A percentile compares a stretch with the other conserved stretches of the same genome.
These are phyloP conservation scores for Caracal caracal DNA, from an alignment of 2,113 vertebrate genomes.

Conservation along the genomic window DNA sequence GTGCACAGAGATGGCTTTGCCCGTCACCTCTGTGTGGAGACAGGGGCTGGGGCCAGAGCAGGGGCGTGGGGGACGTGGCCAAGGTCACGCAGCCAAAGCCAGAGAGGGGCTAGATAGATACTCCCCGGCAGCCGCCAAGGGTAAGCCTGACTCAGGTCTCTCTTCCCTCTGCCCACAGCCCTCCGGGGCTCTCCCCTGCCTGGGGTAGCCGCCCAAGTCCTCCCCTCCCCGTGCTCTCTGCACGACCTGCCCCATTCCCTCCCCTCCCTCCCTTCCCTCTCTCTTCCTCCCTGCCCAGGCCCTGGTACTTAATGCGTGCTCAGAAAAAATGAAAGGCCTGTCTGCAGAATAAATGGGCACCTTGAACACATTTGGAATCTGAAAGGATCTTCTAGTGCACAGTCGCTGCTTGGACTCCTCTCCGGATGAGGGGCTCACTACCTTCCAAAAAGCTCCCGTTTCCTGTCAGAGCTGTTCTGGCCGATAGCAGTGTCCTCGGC, in stretches of 20 bases:
- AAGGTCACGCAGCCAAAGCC: not conserved
- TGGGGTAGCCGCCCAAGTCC: not conserved
- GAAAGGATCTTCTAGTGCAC: not conserved
- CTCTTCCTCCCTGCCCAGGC: not conserved
- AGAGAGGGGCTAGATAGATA: not conserved
- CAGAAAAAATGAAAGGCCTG: not conserved
- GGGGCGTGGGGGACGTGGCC: not conserved
- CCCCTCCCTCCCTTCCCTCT: not conserved
- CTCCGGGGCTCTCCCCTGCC: not conserved
- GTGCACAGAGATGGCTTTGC: not conserved
- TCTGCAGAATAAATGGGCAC: not conserved
- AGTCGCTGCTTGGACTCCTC: not conserved
- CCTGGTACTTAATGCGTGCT: not conserved
- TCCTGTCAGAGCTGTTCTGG: not conserved
- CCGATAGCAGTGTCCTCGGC: not conserved
- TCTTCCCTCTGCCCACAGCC: not conserved
- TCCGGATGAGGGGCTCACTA: not conserved
- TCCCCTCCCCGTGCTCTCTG: not conserved
- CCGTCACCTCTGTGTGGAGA: not conserved
- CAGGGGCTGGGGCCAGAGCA: not conserved
- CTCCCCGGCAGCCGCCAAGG: not conserved
- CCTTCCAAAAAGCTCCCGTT: fast-evolving
- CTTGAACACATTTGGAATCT: not conserved
- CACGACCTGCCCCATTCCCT: not conserved
- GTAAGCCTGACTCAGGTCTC: not conserved